Evolutionary conservation across 2,888 invertebrate species (phyloP).

Genomic region (Harpagoxenus sublaevis): DNA sequence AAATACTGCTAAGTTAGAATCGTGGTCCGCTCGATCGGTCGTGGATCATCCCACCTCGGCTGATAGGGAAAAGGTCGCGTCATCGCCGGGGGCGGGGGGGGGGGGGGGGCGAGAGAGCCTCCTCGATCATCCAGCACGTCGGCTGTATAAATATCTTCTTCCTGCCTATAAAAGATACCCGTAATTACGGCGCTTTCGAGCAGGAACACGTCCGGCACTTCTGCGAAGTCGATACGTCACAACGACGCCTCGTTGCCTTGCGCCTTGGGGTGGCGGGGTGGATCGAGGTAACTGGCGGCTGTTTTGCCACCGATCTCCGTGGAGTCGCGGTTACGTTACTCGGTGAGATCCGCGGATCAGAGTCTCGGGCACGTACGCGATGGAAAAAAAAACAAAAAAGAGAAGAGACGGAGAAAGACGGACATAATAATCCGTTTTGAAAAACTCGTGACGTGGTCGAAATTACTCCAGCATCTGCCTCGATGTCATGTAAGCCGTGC

Average conservation of each 20-base stretch:
- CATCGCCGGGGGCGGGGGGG: conserved; percentile 71
- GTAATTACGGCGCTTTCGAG: conserved; percentile 83
- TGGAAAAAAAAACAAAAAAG: conserved; percentile 34
- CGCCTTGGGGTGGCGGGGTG: conserved; percentile 8
- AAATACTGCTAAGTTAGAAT: conserved; percentile 44
- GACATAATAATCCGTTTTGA: conserved; percentile 60
- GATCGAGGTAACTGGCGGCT: conserved; percentile 55
- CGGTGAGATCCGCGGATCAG: conserved; percentile 71
- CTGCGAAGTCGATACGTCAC: conserved; percentile 66
- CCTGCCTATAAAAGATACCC: conserved; percentile 84
- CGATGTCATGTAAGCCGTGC: neutral
- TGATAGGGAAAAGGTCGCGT: conserved; percentile 78
- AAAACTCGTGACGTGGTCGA: conserved; percentile 68
- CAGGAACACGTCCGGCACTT: conserved; percentile 78
- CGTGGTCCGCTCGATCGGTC: conserved; percentile 50
- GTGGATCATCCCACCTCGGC: conserved; percentile 57
- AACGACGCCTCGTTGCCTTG: conserved; percentile 21
- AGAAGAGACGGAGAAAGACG: conserved; percentile 28
- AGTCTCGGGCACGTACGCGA: conserved; percentile 66
- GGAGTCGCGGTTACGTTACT: conserved; percentile 70
- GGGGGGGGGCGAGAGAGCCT: conserved; percentile 62
- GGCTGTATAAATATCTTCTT: conserved; percentile 85
- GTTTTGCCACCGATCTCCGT: conserved; percentile 55
- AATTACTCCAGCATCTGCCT: conserved; percentile 51
- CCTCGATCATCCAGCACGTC: conserved; percentile 83